A percentile compares a stretch with the other conserved stretches of the same genome.
These are phyloP conservation scores for Eupithecia subfuscata DNA, from an alignment of 2,888 invertebrate species.

Conservation along the genomic window DNA sequence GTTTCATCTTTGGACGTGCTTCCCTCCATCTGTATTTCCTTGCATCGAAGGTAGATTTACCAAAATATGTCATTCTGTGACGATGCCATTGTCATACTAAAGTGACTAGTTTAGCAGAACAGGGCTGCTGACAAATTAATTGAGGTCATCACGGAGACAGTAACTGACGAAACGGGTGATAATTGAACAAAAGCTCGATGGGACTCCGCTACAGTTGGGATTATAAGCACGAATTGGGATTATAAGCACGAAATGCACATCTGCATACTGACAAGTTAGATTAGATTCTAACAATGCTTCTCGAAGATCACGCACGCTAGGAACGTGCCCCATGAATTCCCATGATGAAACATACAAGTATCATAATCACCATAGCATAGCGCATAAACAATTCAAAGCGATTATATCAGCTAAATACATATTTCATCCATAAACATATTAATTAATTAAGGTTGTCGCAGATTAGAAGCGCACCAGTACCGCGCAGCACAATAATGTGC, in stretches of 20 bases:
- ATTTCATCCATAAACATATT: too few species aligned
- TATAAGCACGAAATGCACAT: slow-evolving; percentile 2
- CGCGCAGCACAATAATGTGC: too few species aligned
- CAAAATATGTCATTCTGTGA: neutral
- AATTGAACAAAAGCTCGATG: neutral
- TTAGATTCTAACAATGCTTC: neutral
- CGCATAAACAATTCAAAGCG: neutral
- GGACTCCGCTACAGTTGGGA: neutral
- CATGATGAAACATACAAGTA: neutral
- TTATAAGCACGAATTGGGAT: neutral
- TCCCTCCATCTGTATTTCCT: too few species aligned
- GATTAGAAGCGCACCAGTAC: too few species aligned
- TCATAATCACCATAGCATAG: too few species aligned
- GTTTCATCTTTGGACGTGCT: too few species aligned
- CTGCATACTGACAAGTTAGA: slow-evolving; percentile 1
- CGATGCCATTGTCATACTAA: neutral
- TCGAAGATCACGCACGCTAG: neutral
- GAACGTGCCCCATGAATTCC: slow-evolving; percentile 1
- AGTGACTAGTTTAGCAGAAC: too few species aligned
- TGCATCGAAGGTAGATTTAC: too few species aligned
- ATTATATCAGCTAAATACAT: neutral
- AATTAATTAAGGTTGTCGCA: too few species aligned
- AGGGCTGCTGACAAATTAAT: neutral
- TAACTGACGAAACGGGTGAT: neutral
- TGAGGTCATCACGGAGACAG: neutral